Conservation (phyloP, 2,888 invertebrate genomes). For the Ceratothoa steindachneri region DNA sequence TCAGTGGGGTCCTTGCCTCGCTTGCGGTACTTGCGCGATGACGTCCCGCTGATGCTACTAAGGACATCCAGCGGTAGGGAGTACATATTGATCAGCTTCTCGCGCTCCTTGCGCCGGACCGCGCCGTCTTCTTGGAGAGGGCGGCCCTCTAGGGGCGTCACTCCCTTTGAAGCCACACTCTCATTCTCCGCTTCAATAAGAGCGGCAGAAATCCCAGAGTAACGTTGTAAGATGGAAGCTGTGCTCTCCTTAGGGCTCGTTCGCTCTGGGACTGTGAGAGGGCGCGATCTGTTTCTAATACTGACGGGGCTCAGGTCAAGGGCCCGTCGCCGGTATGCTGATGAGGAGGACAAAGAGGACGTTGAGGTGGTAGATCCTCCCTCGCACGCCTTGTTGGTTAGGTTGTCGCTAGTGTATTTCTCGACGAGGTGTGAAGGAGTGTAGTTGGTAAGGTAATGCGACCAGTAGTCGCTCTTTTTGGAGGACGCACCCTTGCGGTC, state of each 20-base stretch:
- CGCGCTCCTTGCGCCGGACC: constrained; percentile 36
- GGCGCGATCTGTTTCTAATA: constrained; percentile 4
- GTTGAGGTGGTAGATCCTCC: background rate
- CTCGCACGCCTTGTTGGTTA: background rate
- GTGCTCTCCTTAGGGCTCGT: constrained; percentile 32
- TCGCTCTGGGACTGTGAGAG: constrained; percentile 30
- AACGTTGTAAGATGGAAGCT: constrained; percentile 33
- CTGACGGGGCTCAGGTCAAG: background rate
- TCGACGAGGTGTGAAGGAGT: constrained; percentile 30
- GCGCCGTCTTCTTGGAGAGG: constrained; percentile 36
- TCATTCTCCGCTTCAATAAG: constrained; percentile 30
- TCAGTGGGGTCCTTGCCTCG: constrained; percentile 25
- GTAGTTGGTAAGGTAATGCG: constrained; percentile 30
- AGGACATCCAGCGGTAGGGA: constrained; percentile 40
- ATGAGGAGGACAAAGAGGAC: too few relatives aligned
- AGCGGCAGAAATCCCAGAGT: constrained; percentile 28
- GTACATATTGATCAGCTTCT: constrained; percentile 44
- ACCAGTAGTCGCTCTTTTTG: constrained; percentile 43
- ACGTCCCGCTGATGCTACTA: constrained; percentile 30
- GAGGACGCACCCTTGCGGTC: constrained; percentile 11
- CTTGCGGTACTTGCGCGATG: constrained; percentile 39
- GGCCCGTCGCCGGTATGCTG: background rate
- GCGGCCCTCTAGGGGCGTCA: constrained; percentile 31
- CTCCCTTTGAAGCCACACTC: constrained; percentile 22
- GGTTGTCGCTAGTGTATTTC: constrained; percentile 17